Percentiles rank a stretch among this genome's conserved stretches.
phyloP scores from a whole-genome alignment of 2,797 vertebrate species.

The Sandelia bainsii region DNA sequence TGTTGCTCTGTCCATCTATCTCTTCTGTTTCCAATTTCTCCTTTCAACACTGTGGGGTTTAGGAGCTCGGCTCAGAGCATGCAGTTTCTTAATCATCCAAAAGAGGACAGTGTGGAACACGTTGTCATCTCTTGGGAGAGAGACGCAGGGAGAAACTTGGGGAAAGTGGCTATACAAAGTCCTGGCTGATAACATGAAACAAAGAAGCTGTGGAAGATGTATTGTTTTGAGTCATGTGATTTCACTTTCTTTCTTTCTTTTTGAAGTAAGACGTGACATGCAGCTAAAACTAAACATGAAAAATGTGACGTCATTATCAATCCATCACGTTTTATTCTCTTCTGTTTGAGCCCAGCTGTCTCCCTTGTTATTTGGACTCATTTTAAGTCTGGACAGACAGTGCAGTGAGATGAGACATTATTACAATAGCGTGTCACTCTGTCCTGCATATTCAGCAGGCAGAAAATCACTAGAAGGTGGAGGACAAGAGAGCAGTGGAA shows the following conservation, averaged over 20 bases:
- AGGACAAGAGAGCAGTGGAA: conserved; percentile 17
- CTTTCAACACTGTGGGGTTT: conserved; percentile 6
- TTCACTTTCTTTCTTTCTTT: not conserved
- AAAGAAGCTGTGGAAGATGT: conserved; percentile 9
- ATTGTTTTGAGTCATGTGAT: not conserved
- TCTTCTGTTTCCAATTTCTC: not conserved
- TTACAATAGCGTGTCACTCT: conserved; percentile 63
- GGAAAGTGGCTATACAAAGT: conserved; percentile 27
- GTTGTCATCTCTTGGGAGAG: conserved; percentile 76
- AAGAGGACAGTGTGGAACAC: conserved; percentile 86
- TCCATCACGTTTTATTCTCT: conserved; percentile 12
- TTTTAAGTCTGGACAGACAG: conserved; percentile 50
- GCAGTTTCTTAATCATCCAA: conserved; percentile 77
- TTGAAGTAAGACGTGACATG: not conserved
- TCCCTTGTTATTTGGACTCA: conserved; percentile 29
- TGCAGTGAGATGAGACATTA: conserved; percentile 53
- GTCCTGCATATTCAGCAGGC: conserved; percentile 75
- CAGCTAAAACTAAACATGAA: not conserved
- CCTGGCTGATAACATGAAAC: conserved; percentile 27
- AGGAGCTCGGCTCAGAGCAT: conserved; percentile 24
- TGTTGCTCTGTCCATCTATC: conserved; percentile 37
- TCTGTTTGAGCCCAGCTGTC: conserved; percentile 10
- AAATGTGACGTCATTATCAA: not conserved
- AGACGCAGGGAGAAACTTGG: conserved; percentile 29
- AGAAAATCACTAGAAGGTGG: conserved; percentile 65